Evolutionary conservation across 1,140 invertebrate species (phyloP).

Genomic region (Drosophila grimshawi): DNA sequence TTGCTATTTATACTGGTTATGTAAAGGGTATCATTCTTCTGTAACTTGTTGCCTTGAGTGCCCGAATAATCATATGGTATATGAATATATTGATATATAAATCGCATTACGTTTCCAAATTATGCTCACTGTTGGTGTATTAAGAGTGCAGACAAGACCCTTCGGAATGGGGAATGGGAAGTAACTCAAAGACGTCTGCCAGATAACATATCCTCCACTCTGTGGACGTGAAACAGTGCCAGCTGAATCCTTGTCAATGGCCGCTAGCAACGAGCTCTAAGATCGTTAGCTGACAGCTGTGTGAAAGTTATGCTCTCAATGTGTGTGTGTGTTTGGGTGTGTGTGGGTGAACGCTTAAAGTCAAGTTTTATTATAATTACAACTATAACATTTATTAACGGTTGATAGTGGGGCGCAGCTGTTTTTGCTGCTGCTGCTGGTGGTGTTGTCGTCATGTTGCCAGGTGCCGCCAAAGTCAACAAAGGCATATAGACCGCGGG

Average conservation of each 20-base stretch:
- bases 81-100: conserved; percentile 19
- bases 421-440: conserved; percentile 40
- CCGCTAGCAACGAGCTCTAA: conserved; percentile 33
- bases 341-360: conserved; percentile 50
- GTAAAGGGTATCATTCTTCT: no score
- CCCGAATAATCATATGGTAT: neutral
- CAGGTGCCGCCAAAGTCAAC: conserved; percentile 73
- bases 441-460: conserved; percentile 24
- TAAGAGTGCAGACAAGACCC: neutral
- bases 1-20: no score
- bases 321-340: conserved; percentile 13
- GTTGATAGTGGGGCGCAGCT: conserved; percentile 57
- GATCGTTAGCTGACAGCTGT: conserved; percentile 54
- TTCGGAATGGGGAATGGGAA: conserved; percentile 12
- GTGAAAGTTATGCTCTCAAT: conserved; percentile 5
- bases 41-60: no score
- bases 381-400: conserved; percentile 83
- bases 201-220: conserved; percentile 26
- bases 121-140: conserved; percentile 21
- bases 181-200: conserved; percentile 31
- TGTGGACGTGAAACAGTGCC: conserved; percentile 8
- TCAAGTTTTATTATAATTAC: conserved; percentile 83
- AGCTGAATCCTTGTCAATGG: conserved; percentile 34
- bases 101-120: conserved; percentile 20
- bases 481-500: conserved; percentile 9